These are phyloP conservation scores for Sorex araneus DNA, from an alignment of 2,113 vertebrate species.

Conservation along the genomic window DNA sequence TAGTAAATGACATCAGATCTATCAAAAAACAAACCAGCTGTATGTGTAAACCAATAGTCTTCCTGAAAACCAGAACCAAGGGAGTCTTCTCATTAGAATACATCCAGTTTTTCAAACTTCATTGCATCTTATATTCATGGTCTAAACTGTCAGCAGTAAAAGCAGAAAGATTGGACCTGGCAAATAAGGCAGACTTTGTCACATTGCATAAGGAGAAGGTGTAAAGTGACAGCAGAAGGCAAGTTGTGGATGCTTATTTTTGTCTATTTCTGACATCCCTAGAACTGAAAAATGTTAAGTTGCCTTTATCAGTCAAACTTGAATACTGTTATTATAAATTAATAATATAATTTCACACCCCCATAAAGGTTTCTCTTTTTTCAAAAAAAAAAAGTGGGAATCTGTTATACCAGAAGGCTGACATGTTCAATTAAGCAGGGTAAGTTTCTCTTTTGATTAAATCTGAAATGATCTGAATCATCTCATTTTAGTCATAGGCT, in stretches of 20 bases:
- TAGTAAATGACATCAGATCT: conserved; percentile 5
- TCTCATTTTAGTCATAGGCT: conserved; percentile 55
- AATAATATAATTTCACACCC: conserved; percentile 52
- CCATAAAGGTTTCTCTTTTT: conserved; percentile 34
- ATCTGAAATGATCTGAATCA: conserved; percentile 58
- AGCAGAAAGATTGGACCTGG: conserved; percentile 78
- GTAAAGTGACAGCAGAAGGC: conserved; percentile 75
- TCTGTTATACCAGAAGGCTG: conserved; percentile 40
- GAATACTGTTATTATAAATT: conserved; percentile 70
- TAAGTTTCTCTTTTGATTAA: conserved; percentile 73
- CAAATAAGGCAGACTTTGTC: conserved; percentile 71
- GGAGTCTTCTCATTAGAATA: conserved; percentile 76
- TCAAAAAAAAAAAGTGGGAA: conserved; percentile 30
- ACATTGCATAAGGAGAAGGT: conserved; percentile 62
- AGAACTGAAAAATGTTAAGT: conserved; percentile 55
- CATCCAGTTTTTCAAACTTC: conserved; percentile 68
- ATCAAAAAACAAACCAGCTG: conserved; percentile 27
- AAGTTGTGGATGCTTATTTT: conserved; percentile 58
- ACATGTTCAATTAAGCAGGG: conserved; percentile 70
- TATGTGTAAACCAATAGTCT: conserved; percentile 53
- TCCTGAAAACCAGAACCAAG: conserved; percentile 76
- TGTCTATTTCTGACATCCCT: conserved; percentile 71
- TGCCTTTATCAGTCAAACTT: conserved; percentile 70
- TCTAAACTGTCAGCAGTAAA: conserved; percentile 78
- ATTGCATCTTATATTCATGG: conserved; percentile 77